Conservation (phyloP, 2,888 invertebrate genomes). For the Eupithecia abbreviata region DNA sequence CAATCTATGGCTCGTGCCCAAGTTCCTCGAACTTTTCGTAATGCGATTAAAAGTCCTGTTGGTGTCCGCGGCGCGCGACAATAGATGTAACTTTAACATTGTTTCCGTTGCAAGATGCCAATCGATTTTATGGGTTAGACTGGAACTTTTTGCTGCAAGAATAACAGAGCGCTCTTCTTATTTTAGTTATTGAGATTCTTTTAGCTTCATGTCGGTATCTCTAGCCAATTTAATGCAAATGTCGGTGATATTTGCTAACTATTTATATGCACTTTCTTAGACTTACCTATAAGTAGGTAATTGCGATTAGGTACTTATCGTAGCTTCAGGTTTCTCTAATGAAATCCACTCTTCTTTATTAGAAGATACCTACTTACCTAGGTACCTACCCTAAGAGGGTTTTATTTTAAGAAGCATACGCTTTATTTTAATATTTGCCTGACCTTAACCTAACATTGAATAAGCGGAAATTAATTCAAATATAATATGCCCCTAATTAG, state of each 20-base stretch:
- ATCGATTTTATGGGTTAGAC: conserved; percentile 35
- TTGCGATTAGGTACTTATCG: background rate
- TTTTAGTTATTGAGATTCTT: background rate
- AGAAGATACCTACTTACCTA: background rate
- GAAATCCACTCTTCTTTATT: background rate
- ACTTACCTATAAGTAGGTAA: background rate
- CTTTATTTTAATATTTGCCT: background rate
- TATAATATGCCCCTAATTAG: background rate
- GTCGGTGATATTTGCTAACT: background rate
- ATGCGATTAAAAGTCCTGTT: conserved; percentile 68
- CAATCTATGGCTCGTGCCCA: conserved; percentile 48
- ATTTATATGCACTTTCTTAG: background rate
- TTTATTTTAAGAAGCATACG: background rate
- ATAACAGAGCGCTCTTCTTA: conserved; percentile 6
- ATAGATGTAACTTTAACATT: conserved; percentile 69
- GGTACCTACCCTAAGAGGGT: background rate
- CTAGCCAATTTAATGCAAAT: background rate
- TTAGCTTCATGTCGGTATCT: background rate
- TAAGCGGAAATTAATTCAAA: background rate
- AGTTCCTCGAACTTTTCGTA: conserved; percentile 59
- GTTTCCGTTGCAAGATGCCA: conserved; percentile 53
- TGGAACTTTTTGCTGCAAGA: conserved; percentile 20
- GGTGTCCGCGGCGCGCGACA: conserved; percentile 56
- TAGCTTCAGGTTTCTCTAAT: background rate
- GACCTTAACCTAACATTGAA: background rate